Conservation (phyloP, 2,888 invertebrate species). For the Hirtodrosophila confusa region DNA sequence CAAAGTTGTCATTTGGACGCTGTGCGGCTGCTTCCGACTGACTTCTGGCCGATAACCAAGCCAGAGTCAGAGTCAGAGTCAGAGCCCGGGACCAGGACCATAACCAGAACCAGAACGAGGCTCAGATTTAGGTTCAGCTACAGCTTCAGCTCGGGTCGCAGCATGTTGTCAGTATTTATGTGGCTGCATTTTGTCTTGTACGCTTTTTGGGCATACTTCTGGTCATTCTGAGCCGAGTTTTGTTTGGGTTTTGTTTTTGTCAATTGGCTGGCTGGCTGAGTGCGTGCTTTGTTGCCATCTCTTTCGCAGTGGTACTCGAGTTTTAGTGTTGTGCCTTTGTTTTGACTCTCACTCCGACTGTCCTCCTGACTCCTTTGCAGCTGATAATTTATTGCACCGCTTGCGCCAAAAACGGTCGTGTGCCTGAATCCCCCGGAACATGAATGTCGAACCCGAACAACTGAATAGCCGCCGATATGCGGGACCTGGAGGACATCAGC, state of each 20-base stretch:
- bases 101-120: slow-evolving; percentile 5
- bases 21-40: slow-evolving; percentile 62
- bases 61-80: slow-evolving; percentile 1
- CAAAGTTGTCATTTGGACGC: slow-evolving; percentile 74
- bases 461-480: slow-evolving; percentile 50
- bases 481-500: slow-evolving; percentile 39
- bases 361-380: slow-evolving; percentile 51
- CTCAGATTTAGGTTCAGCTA: slow-evolving; percentile 1
- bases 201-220: slow-evolving; percentile 65
- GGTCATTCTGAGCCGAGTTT: slow-evolving; percentile 54
- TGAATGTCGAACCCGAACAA: slow-evolving; percentile 42
- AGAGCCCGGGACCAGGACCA: slow-evolving; percentile 2
- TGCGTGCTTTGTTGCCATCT: slow-evolving; percentile 63
- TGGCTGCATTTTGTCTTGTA: slow-evolving; percentile 61
- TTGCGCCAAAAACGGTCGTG: slow-evolving; percentile 76
- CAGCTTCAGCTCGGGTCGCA: slow-evolving; percentile 59
- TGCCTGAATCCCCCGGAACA: slow-evolving; percentile 57
- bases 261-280: slow-evolving; percentile 59
- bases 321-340: slow-evolving; percentile 57
- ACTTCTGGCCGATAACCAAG: slow-evolving; percentile 53
- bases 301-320: slow-evolving; percentile 37
- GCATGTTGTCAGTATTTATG: slow-evolving; percentile 78
- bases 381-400: slow-evolving; percentile 79
- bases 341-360: slow-evolving; percentile 26
- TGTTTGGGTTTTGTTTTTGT: slow-evolving; percentile 57